These are phyloP conservation scores for Pasiphila rectangulata DNA, from an alignment of 2,888 invertebrate species.

Conservation along the genomic window DNA sequence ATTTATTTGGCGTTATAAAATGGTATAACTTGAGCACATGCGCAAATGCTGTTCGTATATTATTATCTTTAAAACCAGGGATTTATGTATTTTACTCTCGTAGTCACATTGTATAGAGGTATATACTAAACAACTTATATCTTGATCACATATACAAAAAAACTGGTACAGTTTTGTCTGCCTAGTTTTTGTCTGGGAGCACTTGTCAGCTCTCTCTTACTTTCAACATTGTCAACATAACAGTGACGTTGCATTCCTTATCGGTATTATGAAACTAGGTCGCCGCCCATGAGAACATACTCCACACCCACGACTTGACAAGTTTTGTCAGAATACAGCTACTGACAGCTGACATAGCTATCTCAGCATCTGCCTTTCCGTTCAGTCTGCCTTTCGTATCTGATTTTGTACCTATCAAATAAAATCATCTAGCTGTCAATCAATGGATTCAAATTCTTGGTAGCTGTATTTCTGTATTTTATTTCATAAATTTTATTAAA, in stretches of 20 bases:
- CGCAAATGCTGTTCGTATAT: too few species aligned
- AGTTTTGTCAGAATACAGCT: slow-evolving; percentile 26
- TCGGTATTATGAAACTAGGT: slow-evolving; percentile 45
- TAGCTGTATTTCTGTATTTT: too few species aligned
- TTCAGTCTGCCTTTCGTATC: slow-evolving; percentile 24
- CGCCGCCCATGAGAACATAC: slow-evolving; percentile 30
- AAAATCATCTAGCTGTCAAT: slow-evolving; percentile 20
- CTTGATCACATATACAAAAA: too few species aligned
- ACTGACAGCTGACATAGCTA: slow-evolving; percentile 39
- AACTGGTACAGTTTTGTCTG: background rate
- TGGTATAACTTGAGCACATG: too few species aligned
- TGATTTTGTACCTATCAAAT: slow-evolving; percentile 21
- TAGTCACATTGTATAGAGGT: too few species aligned
- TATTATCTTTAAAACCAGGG: too few species aligned
- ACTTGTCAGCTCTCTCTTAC: slow-evolving; percentile 29
- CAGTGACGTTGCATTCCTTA: slow-evolving; percentile 36
- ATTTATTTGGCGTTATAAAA: too few species aligned
- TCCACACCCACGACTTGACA: slow-evolving; percentile 17
- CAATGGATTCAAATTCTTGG: slow-evolving; percentile 1
- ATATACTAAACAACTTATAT: too few species aligned
- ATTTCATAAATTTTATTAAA: too few species aligned
- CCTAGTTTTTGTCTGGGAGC: slow-evolving; percentile 21
- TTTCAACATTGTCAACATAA: slow-evolving; percentile 40
- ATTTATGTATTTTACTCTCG: too few species aligned
- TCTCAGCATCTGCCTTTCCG: slow-evolving; percentile 49